Evolutionary conservation across 2,797 vertebrate species (phyloP).

Genomic region (Holocentrus rufus): DNA sequence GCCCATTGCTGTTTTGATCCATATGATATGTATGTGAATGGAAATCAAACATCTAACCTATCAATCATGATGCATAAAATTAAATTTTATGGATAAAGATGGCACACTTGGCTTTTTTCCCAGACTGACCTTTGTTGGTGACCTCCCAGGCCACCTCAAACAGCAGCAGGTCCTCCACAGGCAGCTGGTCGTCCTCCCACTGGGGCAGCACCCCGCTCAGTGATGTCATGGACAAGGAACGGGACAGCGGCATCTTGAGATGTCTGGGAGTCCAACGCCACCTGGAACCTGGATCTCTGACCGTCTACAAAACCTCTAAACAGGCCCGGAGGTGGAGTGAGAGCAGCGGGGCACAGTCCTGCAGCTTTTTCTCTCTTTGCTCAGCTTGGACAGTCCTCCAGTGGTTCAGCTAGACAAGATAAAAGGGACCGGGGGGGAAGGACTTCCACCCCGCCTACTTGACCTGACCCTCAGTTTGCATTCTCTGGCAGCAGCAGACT

Average conservation of each 20-base stretch:
- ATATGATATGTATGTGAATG: neutral
- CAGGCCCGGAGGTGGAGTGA: neutral
- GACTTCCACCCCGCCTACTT: constrained; percentile 43
- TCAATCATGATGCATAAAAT: neutral
- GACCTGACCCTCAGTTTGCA: constrained; percentile 30
- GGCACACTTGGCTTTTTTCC: neutral
- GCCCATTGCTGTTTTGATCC: too few species aligned
- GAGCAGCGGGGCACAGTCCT: too few species aligned
- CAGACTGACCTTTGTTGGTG: constrained; percentile 92
- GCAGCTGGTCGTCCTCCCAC: constrained; percentile 90
- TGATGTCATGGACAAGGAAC: constrained; percentile 92
- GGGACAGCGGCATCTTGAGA: constrained; percentile 85
- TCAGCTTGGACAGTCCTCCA: constrained; percentile 16
- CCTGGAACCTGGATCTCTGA: neutral
- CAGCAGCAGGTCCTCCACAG: constrained; percentile 89
- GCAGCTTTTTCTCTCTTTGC: neutral
- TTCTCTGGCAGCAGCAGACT: constrained; percentile 26
- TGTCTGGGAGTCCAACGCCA: neutral
- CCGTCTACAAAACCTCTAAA: neutral
- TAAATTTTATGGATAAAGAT: too few species aligned
- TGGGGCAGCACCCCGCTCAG: constrained; percentile 88
- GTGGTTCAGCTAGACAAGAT: constrained; percentile 25
- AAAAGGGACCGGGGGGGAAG: constrained; percentile 9
- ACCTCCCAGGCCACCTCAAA: constrained; percentile 98
- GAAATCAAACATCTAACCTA: neutral